A percentile compares a stretch with the other conserved stretches of the same genome.
Evolutionary conservation across 2,797 vertebrate genomes (phyloP).

Genomic region (Psittacula derbiana): DNA sequence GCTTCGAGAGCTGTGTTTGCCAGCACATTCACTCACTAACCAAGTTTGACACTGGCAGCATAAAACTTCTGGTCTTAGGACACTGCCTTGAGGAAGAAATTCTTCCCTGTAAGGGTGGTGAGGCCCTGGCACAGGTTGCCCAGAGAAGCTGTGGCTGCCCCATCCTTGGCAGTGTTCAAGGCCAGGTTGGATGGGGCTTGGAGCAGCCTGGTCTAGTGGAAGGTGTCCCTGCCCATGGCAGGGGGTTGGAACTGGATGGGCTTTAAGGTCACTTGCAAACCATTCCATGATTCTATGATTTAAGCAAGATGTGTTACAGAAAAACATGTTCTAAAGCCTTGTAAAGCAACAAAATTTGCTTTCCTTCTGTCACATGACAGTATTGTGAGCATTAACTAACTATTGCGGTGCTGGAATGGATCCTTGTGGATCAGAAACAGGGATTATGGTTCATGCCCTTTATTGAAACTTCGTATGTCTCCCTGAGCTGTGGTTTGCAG

Average conservation of each 20-base stretch:
- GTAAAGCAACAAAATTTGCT: neutral
- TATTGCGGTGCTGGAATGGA: neutral
- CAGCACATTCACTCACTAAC: neutral
- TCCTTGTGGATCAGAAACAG: neutral
- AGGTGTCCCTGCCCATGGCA: fast-evolving
- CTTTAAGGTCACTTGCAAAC: neutral
- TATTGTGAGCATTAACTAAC: neutral
- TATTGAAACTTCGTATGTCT: neutral
- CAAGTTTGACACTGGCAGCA: neutral
- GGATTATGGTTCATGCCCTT: neutral
- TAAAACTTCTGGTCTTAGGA: neutral
- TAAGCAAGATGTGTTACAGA: neutral
- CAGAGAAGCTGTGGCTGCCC: neutral
- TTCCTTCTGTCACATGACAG: neutral
- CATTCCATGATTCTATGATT: neutral
- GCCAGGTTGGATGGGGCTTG: neutral
- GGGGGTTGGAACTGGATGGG: neutral
- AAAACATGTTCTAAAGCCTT: neutral
- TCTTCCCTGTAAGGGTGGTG: neutral
- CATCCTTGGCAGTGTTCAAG: neutral
- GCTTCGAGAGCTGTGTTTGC: neutral
- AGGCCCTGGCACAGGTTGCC: neutral
- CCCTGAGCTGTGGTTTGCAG: neutral
- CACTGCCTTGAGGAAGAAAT: neutral
- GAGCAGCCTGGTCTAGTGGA: neutral